Evolutionary conservation across 53 echinoderm and acorn worm species (phyloP), one percentile per base, ranked within the genome.

Genomic region (Actinopyga echinites): DNA sequence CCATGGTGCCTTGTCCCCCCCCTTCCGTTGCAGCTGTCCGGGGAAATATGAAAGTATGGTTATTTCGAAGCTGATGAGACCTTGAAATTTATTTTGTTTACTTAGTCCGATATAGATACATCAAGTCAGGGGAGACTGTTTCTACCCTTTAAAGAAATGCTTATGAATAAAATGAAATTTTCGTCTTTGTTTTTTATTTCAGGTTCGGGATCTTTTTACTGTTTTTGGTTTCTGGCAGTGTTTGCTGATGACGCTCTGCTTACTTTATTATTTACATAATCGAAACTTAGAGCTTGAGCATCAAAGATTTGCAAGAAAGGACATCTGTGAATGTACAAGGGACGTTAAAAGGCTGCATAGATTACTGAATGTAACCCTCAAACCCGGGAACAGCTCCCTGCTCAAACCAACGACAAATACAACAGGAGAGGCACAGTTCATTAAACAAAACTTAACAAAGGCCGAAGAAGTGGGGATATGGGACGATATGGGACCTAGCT

Each of bases 141-240:
- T n/a, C n/a, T n/a, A n/a, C n/a, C n/a, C n/a, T n/a, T n/a, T n/a
- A n/a, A n/a, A n/a, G n/a, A n/a, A n/a, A n/a, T n/a, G n/a, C n/a
- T n/a, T n/a, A n/a, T n/a, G n/a, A n/a, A n/a, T n/a, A n/a, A n/a
- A n/a, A n/a, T n/a, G n/a, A n/a, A n/a, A n/a, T n/a, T n/a, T n/a
- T n/a, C n/a, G n/a, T n/a, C n/a, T n/a, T n/a, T n/a, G n/a, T n/a
- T n/a, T n/a, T n/a, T n/a, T n/a, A n/a, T n/a, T n/a, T n/a, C n/a
- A 78, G 79, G 57, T 78, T 9, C 79, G 79, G 30, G 79, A 78
- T 45, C 30, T 78, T 10, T 54, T 78, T 13, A 30, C 34, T 31
- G 25, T 78, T 21, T 56, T 78, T 11, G 79, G 15, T 0, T 78
- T 78, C 56, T 78, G 79, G 79, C 79, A 78, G 56, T 78, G 56